These are phyloP conservation scores for Scomber japonicus DNA, from an alignment of 2,113 vertebrate genomes.

Conservation along the genomic window DNA sequence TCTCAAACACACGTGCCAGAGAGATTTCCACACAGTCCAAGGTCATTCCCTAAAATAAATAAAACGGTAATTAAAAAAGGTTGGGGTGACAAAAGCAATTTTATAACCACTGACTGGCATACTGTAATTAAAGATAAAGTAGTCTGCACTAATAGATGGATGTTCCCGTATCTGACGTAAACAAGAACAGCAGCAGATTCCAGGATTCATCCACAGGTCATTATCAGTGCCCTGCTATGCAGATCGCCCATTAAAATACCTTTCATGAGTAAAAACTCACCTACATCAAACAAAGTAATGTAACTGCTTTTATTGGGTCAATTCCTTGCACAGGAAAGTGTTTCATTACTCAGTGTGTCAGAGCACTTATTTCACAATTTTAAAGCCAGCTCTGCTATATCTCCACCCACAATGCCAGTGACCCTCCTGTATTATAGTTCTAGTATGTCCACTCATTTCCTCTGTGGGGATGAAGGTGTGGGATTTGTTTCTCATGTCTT, in stretches of 20 bases:
- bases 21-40: conserved; percentile 95
- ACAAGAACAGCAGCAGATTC: too few relatives aligned
- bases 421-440: not conserved
- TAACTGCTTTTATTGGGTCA: not conserved
- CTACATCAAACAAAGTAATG: too few relatives aligned
- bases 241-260: too few relatives aligned
- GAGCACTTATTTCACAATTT: not conserved
- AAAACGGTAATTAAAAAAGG: too few relatives aligned
- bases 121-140: not conserved
- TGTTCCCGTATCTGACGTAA: too few relatives aligned
- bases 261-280: too few relatives aligned
- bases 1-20: conserved; percentile 94
- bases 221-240: too few relatives aligned
- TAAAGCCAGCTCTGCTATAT: not conserved
- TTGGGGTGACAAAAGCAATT: not conserved
- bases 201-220: too few relatives aligned
- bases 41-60: conserved; percentile 89
- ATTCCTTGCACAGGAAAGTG: not conserved
- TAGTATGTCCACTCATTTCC: not conserved
- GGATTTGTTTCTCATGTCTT: not conserved
- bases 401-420: not conserved
- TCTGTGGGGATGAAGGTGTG: not conserved
- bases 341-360: too few relatives aligned
- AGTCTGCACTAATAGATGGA: too few relatives aligned
- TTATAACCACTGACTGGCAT: not conserved